phyloP scores from a whole-genome alignment of 1,140 invertebrate genomes.

The Laupala kohalensis region DNA sequence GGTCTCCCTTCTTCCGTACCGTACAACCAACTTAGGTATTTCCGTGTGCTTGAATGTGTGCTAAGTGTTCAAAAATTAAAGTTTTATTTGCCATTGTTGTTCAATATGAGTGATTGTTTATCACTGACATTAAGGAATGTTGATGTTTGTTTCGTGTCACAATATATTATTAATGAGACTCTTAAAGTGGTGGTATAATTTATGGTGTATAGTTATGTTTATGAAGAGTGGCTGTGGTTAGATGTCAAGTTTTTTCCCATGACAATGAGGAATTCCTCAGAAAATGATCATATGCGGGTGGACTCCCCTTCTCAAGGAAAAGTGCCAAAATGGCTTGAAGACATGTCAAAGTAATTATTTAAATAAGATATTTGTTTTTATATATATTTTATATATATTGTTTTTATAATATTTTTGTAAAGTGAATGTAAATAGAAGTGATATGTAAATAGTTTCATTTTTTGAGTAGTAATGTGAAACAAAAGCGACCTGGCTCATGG shows the following conservation, averaged over 20 bases:
- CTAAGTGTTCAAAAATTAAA: no score
- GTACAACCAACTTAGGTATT: no score
- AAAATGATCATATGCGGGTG: not conserved
- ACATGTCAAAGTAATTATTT: constrained; percentile 8
- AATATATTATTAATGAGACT: not conserved
- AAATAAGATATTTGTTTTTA: no score
- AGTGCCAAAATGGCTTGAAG: constrained; percentile 13
- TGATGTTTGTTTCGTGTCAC: not conserved
- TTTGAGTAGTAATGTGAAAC: constrained; percentile 5
- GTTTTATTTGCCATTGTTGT: no score
- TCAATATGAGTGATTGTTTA: no score
- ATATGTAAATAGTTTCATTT: no score
- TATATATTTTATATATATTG: no score
- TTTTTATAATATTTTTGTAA: no score
- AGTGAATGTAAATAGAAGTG: no score
- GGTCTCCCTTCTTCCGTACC: not conserved
- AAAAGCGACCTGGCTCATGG: constrained; percentile 8
- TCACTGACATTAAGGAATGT: no score
- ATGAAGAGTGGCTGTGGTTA: not conserved
- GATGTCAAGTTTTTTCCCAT: not conserved
- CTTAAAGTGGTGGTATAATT: not conserved
- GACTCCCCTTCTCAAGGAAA: constrained; percentile 2
- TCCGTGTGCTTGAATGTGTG: no score
- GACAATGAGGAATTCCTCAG: not conserved
- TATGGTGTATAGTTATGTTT: not conserved